These are phyloP conservation scores for Procavia capensis DNA, from an alignment of 2,113 vertebrate genomes.

Conservation along the genomic window DNA sequence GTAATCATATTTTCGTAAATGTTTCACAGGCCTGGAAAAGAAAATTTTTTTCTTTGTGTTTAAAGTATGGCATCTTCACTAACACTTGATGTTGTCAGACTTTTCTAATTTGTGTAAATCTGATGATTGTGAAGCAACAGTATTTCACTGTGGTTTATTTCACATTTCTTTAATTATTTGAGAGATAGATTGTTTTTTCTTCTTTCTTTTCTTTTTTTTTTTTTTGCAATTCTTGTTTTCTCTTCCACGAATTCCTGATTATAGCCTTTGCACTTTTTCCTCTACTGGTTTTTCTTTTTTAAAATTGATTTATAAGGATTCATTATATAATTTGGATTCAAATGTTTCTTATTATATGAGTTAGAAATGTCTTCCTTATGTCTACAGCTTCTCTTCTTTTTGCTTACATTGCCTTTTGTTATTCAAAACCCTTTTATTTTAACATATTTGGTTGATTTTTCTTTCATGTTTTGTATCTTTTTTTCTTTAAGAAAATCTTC, in stretches of 20 bases:
- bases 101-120: constrained; percentile 31
- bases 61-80: constrained; percentile 19
- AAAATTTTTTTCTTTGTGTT: constrained; percentile 44
- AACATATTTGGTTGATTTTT: constrained; percentile 1
- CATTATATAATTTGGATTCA: background rate
- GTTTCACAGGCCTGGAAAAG: constrained; percentile 51
- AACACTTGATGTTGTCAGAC: background rate
- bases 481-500: constrained; percentile 16
- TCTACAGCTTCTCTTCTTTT: background rate
- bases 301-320: constrained; percentile 12
- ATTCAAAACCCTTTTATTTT: background rate
- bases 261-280: background rate
- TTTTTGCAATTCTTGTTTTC: background rate
- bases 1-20: constrained; percentile 71
- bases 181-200: background rate
- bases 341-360: background rate
- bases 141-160: constrained; percentile 9
- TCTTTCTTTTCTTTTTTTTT: background rate
- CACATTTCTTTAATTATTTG: background rate
- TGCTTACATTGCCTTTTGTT: constrained; percentile 1
- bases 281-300: background rate
- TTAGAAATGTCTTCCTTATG: background rate
- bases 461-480: constrained; percentile 33
- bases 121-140: background rate
- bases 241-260: constrained; percentile 15